Percentiles rank a stretch among this genome's conserved stretches.
phyloP scores from a whole-genome alignment of 2,113 vertebrate genomes.

The Bucco capensis region DNA sequence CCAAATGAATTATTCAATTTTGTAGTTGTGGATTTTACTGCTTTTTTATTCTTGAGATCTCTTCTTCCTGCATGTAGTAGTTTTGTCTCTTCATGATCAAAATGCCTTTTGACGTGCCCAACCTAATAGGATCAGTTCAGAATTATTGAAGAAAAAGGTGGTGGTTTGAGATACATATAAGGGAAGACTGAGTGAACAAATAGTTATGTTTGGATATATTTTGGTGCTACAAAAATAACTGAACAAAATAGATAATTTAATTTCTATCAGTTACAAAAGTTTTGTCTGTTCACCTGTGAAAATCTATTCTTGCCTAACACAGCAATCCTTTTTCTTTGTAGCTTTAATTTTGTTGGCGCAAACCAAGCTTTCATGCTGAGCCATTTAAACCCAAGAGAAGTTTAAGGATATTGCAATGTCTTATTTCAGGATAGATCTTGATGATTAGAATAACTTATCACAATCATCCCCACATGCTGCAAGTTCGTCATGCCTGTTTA shows the following conservation, averaged over 20 bases:
- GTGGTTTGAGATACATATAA: not conserved
- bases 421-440: constrained; percentile 52
- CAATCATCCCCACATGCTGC: not conserved
- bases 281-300: not conserved
- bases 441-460: constrained; percentile 67
- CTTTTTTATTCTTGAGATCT: not conserved
- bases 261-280: not conserved
- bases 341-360: constrained; percentile 43
- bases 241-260: not conserved
- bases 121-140: not conserved
- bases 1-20: not conserved
- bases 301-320: not conserved
- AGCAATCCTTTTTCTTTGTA: not conserved
- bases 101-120: not conserved
- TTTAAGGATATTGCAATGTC: constrained; percentile 53
- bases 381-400: constrained; percentile 51
- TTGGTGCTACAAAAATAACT: not conserved
- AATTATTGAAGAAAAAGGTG: not conserved
- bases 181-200: not conserved
- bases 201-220: not conserved
- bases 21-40: not conserved
- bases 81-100: not conserved
- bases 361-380: constrained; percentile 61
- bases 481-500: constrained; percentile 50
- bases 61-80: not conserved